Evolutionary conservation across 2,113 vertebrate genomes (phyloP).

Genomic region (Chaetodon auriga): DNA sequence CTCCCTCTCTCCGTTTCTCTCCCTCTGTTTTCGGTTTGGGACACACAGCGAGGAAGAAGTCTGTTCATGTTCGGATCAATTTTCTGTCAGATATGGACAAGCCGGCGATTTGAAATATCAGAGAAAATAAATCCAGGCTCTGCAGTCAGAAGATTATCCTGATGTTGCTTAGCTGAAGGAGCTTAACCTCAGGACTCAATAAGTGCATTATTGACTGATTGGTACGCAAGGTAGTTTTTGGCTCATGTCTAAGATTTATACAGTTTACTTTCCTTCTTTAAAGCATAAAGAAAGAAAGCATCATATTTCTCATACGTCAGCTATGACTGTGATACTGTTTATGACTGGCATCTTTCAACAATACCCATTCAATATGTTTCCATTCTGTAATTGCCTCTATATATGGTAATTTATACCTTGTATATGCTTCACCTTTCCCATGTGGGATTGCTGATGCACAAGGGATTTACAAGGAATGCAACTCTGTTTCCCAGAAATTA

Average conservation of each 20-base stretch:
- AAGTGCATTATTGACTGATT: conserved; percentile 23
- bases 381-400: not conserved
- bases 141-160: conserved; percentile 31
- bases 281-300: not conserved
- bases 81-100: conserved; percentile 37
- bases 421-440: not conserved
- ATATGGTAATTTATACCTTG: not conserved
- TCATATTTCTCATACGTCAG: not conserved
- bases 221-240: not conserved
- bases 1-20: not conserved
- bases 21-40: not conserved
- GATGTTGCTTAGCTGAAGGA: conserved; percentile 22
- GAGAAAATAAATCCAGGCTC: conserved; percentile 24
- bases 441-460: not conserved
- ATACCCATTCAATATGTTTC: not conserved
- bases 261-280: not conserved
- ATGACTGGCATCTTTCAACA: not conserved
- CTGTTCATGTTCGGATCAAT: conserved; percentile 39
- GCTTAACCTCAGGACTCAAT: conserved; percentile 29
- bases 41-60: conserved; percentile 25
- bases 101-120: conserved; percentile 40
- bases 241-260: conserved; percentile 5
- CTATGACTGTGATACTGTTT: not conserved
- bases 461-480: not conserved
- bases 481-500: not conserved